A percentile compares a stretch with the other conserved stretches of the same genome.
phyloP scores from a whole-genome alignment of 2,113 vertebrate genomes.

The Callaeas wilsoni region DNA sequence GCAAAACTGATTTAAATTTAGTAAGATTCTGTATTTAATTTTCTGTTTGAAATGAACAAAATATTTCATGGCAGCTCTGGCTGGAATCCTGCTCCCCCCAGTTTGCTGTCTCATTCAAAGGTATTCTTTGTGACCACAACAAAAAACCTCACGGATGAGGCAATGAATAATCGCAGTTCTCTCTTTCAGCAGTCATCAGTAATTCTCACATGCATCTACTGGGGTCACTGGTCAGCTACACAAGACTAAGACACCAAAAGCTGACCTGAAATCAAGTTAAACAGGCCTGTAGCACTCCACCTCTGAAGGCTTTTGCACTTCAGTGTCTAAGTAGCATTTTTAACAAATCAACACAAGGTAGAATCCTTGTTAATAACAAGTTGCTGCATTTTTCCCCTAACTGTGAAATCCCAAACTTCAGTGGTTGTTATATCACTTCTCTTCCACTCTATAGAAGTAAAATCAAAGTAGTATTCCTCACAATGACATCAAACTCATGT shows the following conservation, averaged over 20 bases:
- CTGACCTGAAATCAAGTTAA: not conserved
- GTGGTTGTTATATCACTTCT: not conserved
- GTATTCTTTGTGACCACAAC: not conserved
- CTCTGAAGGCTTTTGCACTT: not conserved
- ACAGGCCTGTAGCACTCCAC: not conserved
- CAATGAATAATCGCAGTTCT: not conserved
- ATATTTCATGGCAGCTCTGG: not conserved
- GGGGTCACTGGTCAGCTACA: constrained; percentile 16
- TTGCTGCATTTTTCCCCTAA: not conserved
- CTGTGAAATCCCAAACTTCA: not conserved
- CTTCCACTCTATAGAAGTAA: not conserved
- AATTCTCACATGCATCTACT: not conserved
- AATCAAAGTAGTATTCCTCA: not conserved
- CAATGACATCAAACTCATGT: not conserved
- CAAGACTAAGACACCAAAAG: not conserved
- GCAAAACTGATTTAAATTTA: not conserved
- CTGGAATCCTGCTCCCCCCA: not conserved
- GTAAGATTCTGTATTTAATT: not conserved
- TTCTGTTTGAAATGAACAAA: not conserved
- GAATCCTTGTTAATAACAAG: not conserved
- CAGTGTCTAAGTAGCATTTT: not conserved
- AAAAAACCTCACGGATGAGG: not conserved
- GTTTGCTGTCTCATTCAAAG: not conserved
- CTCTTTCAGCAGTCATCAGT: not conserved
- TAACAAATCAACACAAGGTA: not conserved